Evolutionary conservation across 2,113 vertebrate genomes (phyloP), one percentile per base, ranked within the genome.

Genomic region (Clupea harengus): DNA sequence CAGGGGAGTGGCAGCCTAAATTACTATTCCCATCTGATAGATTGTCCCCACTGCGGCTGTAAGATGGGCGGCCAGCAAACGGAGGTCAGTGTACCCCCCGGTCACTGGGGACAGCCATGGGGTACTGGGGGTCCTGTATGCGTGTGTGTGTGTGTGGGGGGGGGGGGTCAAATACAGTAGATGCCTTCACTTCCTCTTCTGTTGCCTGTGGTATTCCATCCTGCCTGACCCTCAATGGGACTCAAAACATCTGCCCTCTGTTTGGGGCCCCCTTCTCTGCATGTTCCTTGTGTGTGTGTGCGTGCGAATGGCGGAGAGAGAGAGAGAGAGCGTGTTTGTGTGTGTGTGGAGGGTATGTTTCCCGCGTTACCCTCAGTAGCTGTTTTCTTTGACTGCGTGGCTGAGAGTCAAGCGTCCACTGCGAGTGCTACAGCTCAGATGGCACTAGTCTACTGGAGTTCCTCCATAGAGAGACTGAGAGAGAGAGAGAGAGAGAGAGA

Each of bases 1-100:
- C 82, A 80, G 81, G 88, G 88, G 88, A 91, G n/a, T 13, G 47
- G 85, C 46, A n/a, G 78, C 86, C 86, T 86, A 89, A 89, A 87
- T 88, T 83, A 87, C 87, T 87, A 88, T 89, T 89, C 87, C 85
- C 88, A 87, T 85, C 86, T 89, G 90, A 91, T 91, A 89, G 88
- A 88, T 87, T 88, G 85, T 47, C 80, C 84, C 81, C 9, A 81
- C 83, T 81, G 52, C 60, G 85, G 81, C 67, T 82, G 87, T 89
- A 85, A 86, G 87, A 89, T 57, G 83, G 60, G 64, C 82, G 81
- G 52, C 54, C 84, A 87, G 75, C 81, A 80, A 86, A 88, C 82
- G 52, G 67, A 82, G 89, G 86, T 88, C 87, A 88, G 46, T 64
- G 67, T 85, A n/a, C n/a, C 72, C 72, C 13, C 1, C 11, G 72